Evolutionary conservation across 2,888 invertebrate species (phyloP).

Genomic region (Sesia apiformis): DNA sequence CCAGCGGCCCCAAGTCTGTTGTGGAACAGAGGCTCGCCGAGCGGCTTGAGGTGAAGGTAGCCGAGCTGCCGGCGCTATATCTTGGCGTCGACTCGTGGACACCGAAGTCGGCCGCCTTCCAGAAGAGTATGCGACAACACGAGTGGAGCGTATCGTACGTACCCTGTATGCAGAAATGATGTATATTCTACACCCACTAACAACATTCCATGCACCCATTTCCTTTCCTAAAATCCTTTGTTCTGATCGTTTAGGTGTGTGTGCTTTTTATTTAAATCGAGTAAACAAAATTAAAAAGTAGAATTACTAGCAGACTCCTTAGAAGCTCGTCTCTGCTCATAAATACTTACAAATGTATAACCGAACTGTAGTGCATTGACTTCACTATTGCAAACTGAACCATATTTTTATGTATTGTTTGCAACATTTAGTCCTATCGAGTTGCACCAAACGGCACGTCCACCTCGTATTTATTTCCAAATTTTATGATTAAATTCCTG

Average conservation of each 20-base stretch:
- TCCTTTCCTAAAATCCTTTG: not conserved
- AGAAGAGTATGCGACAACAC: conserved; percentile 72
- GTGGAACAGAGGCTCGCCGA: conserved; percentile 67
- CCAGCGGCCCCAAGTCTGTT: conserved; percentile 57
- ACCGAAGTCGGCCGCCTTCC: conserved; percentile 78
- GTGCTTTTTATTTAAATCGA: too few relatives aligned
- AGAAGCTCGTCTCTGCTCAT: too few relatives aligned
- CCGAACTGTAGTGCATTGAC: too few relatives aligned
- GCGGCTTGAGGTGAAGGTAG: conserved; percentile 67
- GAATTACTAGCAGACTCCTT: not conserved
- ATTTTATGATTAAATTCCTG: too few relatives aligned
- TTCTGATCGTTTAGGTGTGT: too few relatives aligned
- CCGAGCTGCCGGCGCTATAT: conserved; percentile 80
- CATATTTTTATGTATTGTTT: too few relatives aligned
- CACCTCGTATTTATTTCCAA: too few relatives aligned
- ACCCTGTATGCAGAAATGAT: conserved; percentile 16
- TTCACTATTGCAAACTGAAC: too few relatives aligned
- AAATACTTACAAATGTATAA: too few relatives aligned
- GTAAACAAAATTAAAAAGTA: not conserved
- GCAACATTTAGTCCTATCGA: too few relatives aligned
- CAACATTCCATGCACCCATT: conserved; percentile 6
- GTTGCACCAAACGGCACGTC: too few relatives aligned
- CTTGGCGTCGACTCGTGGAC: conserved; percentile 83
- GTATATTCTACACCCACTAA: conserved; percentile 26
- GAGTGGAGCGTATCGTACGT: conserved; percentile 76